Conservation (phyloP, 1,140 invertebrate species). For the Propsilocerus akamusi region DNA sequence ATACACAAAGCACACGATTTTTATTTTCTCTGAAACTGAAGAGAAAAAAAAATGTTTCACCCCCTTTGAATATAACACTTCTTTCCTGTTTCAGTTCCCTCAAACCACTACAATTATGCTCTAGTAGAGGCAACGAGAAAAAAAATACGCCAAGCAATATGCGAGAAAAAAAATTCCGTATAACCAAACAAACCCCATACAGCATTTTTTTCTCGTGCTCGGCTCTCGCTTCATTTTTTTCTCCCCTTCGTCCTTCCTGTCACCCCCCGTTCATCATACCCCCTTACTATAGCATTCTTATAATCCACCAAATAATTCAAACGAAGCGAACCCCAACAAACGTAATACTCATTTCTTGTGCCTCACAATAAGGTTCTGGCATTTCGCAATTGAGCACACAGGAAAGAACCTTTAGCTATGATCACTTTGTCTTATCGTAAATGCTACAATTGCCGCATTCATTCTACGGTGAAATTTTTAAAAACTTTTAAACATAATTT, state of each 20-base stretch:
- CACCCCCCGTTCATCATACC: background rate
- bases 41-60: background rate
- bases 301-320: slow-evolving; percentile 4
- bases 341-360: no score
- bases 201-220: background rate
- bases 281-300: background rate
- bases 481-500: no score
- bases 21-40: background rate
- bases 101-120: no score
- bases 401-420: no score
- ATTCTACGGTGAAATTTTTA: no score
- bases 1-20: background rate
- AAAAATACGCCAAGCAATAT: background rate
- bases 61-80: slow-evolving; percentile 2
- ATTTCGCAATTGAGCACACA: no score
- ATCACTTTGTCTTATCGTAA: no score
- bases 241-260: background rate
- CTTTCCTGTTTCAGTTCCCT: slow-evolving; percentile 1
- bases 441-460: no score
- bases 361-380: no score
- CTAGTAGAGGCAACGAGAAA: no score
- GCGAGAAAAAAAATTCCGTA: background rate
- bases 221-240: background rate
- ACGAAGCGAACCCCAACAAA: background rate
- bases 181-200: background rate